A percentile compares a stretch with the other conserved stretches of the same genome.
phyloP scores from a whole-genome alignment of 2,888 invertebrate species.

The Andrena minutula region DNA sequence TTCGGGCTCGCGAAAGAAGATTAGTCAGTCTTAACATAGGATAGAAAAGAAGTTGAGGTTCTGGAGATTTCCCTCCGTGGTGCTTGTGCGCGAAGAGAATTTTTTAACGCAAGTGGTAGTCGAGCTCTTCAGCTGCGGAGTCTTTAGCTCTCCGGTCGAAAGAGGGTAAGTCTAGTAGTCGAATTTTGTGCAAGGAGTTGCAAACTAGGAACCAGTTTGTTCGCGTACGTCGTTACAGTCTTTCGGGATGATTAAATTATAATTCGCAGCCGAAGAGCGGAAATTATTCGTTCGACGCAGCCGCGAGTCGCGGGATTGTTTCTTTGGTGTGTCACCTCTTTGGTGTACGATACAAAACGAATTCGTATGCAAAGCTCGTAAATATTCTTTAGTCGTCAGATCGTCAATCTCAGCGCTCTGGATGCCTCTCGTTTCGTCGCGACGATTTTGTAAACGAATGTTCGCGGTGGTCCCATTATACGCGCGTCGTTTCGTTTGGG shows the following conservation, averaged over 20 bases:
- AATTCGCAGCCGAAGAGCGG: conserved; percentile 31
- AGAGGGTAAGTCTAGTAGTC: conserved; percentile 4
- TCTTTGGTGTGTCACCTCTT: neutral
- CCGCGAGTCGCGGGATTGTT: neutral
- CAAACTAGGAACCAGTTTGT: conserved; percentile 47
- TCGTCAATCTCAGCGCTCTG: conserved; percentile 37
- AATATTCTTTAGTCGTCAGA: conserved; percentile 40
- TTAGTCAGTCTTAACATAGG: neutral
- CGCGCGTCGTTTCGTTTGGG: conserved; percentile 43
- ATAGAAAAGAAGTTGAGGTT: conserved; percentile 8
- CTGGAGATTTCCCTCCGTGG: conserved; percentile 1
- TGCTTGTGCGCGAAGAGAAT: conserved; percentile 36
- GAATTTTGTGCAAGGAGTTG: conserved; percentile 48
- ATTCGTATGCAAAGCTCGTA: conserved; percentile 12
- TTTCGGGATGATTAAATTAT: conserved; percentile 17
- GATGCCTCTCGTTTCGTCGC: conserved; percentile 20
- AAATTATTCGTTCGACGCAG: neutral
- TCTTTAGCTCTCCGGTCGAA: neutral
- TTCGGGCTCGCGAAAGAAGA: neutral
- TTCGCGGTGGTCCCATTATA: conserved; percentile 61
- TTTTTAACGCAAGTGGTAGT: neutral
- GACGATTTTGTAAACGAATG: conserved; percentile 37
- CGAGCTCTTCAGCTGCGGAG: conserved; percentile 28
- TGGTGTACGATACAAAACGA: neutral
- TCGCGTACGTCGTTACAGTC: conserved; percentile 15